These are phyloP conservation scores for Neolamprologus longior DNA, from an alignment of 2,113 vertebrate species.

Conservation along the genomic window DNA sequence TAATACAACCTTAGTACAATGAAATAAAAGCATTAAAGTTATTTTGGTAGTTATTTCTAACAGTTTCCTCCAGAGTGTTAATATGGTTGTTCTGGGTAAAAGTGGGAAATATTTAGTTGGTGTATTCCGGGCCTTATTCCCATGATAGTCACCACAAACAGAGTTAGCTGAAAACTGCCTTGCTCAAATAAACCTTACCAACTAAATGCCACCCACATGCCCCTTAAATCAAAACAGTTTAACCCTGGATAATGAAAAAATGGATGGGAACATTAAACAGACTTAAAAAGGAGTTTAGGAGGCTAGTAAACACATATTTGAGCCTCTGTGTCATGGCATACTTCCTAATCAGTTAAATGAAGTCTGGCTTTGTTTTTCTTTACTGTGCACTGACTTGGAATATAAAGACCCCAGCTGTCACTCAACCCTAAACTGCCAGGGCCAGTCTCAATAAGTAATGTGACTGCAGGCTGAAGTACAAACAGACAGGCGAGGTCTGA, in stretches of 20 bases:
- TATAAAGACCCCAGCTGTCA: not conserved
- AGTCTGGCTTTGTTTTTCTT: not conserved
- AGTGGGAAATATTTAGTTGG: not conserved
- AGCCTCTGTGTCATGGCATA: not conserved
- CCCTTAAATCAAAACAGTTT: constrained; percentile 8
- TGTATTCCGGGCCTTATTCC: not conserved
- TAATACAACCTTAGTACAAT: not conserved
- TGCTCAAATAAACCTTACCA: constrained; percentile 48
- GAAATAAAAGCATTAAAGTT: not conserved
- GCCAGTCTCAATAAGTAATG: not conserved
- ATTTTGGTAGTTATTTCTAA: not conserved
- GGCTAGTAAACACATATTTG: constrained; percentile 10
- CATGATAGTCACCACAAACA: not conserved
- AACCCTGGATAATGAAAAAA: not conserved
- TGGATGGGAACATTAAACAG: constrained; percentile 27
- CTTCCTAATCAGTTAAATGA: constrained; percentile 11
- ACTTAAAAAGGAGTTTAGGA: not conserved
- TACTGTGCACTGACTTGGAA: not conserved
- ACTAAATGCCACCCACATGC: constrained; percentile 25
- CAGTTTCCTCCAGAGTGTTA: not conserved
- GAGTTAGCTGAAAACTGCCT: not conserved
- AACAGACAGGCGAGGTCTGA: not conserved
- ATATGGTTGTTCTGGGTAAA: not conserved
- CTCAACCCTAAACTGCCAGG: not conserved
- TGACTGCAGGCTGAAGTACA: not conserved